A percentile compares a stretch with the other conserved stretches of the same genome.
Evolutionary conservation across 2,113 vertebrate genomes (phyloP).

Genomic region (Cyanoramphus novaezelandiae): DNA sequence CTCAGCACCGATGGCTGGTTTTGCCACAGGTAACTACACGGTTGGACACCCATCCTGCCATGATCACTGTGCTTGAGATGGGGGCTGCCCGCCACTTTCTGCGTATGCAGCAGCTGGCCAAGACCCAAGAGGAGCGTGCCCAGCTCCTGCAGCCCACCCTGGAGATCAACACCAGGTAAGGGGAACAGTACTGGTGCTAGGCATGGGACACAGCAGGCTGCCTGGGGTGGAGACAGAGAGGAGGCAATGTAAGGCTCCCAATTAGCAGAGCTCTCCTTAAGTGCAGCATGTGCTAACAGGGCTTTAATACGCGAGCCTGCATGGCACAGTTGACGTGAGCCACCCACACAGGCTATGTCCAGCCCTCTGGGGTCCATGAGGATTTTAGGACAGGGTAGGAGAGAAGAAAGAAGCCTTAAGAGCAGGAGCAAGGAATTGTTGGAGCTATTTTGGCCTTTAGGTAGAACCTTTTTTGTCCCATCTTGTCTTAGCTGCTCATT

Average conservation of each 20-base stretch:
- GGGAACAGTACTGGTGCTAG: too few species aligned
- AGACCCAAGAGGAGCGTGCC: slow-evolving; percentile 87
- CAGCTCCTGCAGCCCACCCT: slow-evolving; percentile 95
- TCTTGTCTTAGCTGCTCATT: background rate
- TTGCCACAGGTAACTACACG: slow-evolving; percentile 85
- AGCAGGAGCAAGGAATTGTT: background rate
- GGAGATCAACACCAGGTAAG: slow-evolving; percentile 93
- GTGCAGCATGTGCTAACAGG: background rate
- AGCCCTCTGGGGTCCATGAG: background rate
- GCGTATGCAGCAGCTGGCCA: slow-evolving; percentile 93
- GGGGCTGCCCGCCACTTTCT: slow-evolving; percentile 95
- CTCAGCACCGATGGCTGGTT: background rate
- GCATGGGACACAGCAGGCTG: background rate
- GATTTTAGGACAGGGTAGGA: background rate
- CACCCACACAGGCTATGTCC: background rate
- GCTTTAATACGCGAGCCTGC: background rate
- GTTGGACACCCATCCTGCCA: slow-evolving; percentile 93
- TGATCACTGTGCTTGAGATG: slow-evolving; percentile 99
- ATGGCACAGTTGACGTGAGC: accelerated
- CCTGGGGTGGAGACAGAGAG: background rate
- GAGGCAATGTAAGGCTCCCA: background rate
- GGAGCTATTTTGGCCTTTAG: background rate
- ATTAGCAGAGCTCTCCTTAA: background rate
- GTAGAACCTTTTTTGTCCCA: background rate
- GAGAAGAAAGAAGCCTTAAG: background rate